A percentile compares a stretch with the other conserved stretches of the same genome.
Conservation (phyloP, 2,888 invertebrate species). For the Dryobota labecula region DNA sequence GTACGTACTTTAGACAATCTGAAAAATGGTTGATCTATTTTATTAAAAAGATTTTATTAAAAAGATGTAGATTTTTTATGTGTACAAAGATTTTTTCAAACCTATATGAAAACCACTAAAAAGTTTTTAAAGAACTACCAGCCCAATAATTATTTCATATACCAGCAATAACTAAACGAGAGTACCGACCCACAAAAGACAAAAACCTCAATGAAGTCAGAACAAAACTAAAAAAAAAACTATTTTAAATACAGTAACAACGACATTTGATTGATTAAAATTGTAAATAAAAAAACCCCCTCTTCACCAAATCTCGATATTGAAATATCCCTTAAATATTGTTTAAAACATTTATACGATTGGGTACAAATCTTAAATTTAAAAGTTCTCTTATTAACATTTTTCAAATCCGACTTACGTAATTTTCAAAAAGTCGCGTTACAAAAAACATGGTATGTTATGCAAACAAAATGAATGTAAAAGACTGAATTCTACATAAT, state of each 20-base stretch:
- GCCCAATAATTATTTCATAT: background rate
- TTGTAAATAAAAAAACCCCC: slow-evolving; percentile 58
- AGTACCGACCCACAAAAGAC: background rate
- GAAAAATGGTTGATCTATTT: no score
- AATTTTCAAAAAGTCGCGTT: slow-evolving; percentile 19
- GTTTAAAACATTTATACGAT: slow-evolving; percentile 57
- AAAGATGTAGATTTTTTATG: no score
- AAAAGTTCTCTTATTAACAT: slow-evolving; percentile 16
- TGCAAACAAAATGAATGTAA: slow-evolving; percentile 14
- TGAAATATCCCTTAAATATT: slow-evolving; percentile 41
- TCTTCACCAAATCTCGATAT: slow-evolving; percentile 25
- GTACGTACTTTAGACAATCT: no score
- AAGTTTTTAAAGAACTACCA: no score
- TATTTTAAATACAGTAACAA: slow-evolving; percentile 33
- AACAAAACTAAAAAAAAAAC: background rate
- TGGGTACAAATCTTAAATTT: slow-evolving; percentile 35
- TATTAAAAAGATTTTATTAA: no score
- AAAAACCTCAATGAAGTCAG: background rate
- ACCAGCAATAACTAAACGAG: background rate
- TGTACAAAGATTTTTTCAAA: no score
- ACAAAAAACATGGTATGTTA: slow-evolving; percentile 18
- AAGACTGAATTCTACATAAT: slow-evolving; percentile 28
- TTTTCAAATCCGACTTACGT: slow-evolving; percentile 31
- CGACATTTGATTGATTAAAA: slow-evolving; percentile 57
- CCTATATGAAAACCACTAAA: no score